A percentile compares a stretch with the other conserved stretches of the same genome.
These are phyloP conservation scores for Helleia helle DNA, from an alignment of 2,888 invertebrate species.

Conservation along the genomic window DNA sequence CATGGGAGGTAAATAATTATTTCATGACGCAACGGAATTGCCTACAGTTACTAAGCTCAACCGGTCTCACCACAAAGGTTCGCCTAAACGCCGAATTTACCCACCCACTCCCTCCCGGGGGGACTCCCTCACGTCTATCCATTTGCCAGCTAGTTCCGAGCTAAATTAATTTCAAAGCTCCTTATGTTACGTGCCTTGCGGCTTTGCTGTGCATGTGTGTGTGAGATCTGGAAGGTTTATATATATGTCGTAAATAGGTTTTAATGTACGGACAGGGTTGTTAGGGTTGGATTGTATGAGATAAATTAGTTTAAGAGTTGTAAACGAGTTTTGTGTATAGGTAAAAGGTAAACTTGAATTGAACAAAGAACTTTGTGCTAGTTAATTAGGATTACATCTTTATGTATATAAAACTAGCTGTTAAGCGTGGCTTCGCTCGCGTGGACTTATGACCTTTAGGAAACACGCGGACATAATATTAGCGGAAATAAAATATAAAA, in stretches of 20 bases:
- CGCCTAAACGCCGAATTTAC: constrained; percentile 69
- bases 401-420: too few relatives aligned
- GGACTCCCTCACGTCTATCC: constrained; percentile 68
- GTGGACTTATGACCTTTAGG: too few relatives aligned
- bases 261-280: constrained; percentile 59
- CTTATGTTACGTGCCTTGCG: constrained; percentile 75
- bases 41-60: constrained; percentile 54
- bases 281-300: constrained; percentile 64
- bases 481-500: too few relatives aligned
- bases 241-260: constrained; percentile 36
- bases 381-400: too few relatives aligned
- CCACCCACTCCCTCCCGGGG: constrained; percentile 32
- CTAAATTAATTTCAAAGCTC: constrained; percentile 75
- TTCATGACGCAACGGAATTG: constrained; percentile 29
- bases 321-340: constrained; percentile 28
- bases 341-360: too few relatives aligned
- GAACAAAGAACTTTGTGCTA: too few relatives aligned
- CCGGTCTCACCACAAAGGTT: constrained; percentile 63
- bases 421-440: too few relatives aligned
- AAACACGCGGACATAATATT: too few relatives aligned
- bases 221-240: constrained; percentile 63
- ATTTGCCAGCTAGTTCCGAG: constrained; percentile 75
- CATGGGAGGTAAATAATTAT: constrained; percentile 15
- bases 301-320: constrained; percentile 52
- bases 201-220: constrained; percentile 60